phyloP scores from a whole-genome alignment of 2,797 vertebrate species.

The Sebastes trivittatus region DNA sequence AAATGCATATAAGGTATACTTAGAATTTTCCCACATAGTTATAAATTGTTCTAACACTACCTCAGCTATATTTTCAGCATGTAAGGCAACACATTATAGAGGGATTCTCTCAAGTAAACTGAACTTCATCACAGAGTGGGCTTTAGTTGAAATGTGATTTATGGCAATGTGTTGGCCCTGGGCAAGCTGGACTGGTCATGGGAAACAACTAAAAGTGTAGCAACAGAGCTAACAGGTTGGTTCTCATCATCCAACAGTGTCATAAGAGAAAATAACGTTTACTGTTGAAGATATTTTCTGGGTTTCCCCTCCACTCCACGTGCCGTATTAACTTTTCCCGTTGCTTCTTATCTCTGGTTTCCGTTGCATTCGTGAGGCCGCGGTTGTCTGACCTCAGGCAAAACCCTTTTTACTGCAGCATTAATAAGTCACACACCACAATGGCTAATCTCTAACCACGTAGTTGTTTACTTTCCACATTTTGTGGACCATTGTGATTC shows the following conservation, averaged over 20 bases:
- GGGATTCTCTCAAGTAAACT: conserved; percentile 14
- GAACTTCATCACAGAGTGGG: neutral
- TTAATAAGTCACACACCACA: conserved; percentile 20
- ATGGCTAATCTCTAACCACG: conserved; percentile 27
- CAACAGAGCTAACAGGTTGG: neutral
- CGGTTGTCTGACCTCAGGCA: conserved; percentile 26
- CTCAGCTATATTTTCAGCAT: conserved; percentile 13
- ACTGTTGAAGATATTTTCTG: neutral
- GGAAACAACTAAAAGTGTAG: neutral
- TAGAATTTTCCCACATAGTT: neutral
- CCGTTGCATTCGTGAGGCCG: neutral
- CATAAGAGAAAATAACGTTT: neutral
- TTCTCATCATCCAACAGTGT: neutral
- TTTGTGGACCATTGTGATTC: conserved; percentile 38
- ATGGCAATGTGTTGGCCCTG: neutral
- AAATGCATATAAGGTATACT: neutral
- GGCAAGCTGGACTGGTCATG: neutral
- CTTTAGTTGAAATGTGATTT: neutral
- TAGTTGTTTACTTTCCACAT: conserved; percentile 53
- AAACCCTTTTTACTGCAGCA: conserved; percentile 18
- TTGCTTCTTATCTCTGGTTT: conserved; percentile 20
- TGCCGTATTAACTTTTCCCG: neutral
- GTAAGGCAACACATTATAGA: neutral
- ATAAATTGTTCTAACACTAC: conserved; percentile 4
- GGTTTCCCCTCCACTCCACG: neutral